Evolutionary conservation across 35 echinoderm and acorn worm species (phyloP).

Genomic region (Ophioderma brevispina): DNA sequence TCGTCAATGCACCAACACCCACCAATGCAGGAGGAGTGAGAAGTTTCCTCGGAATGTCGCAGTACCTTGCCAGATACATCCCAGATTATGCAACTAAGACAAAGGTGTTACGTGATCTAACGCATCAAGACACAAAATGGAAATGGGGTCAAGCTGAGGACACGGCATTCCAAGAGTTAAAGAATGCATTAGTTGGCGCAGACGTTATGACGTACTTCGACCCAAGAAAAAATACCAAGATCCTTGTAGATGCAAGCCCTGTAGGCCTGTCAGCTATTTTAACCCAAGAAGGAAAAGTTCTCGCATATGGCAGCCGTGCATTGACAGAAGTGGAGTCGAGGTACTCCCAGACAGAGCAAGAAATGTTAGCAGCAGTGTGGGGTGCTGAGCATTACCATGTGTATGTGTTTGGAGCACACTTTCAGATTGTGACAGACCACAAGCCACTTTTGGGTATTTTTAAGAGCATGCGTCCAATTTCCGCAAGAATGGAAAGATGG

Average conservation of each 20-base stretch:
- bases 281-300: constrained; percentile 34
- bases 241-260: constrained; percentile 74
- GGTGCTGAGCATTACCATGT: constrained; percentile 48
- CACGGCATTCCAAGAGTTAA: constrained; percentile 28
- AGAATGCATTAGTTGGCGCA: constrained; percentile 34
- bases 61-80: constrained; percentile 56
- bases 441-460: constrained; percentile 64
- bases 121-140: constrained; percentile 51
- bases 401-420: constrained; percentile 43
- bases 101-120: constrained; percentile 21
- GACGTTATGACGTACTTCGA: constrained; percentile 63
- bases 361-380: constrained; percentile 49
- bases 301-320: constrained; percentile 48
- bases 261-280: constrained; percentile 63
- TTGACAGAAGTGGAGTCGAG: constrained; percentile 46
- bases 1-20: not conserved
- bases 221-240: constrained; percentile 29
- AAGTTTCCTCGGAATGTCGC: not conserved
- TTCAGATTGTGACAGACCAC: constrained; percentile 51
- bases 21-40: not conserved
- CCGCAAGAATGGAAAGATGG: constrained; percentile 57
- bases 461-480: constrained; percentile 13
- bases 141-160: constrained; percentile 18
- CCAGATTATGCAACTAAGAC: constrained; percentile 47
- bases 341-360: constrained; percentile 55